Evolutionary conservation across 2,797 vertebrate genomes (phyloP).

Genomic region (Acropternis orthonyx): DNA sequence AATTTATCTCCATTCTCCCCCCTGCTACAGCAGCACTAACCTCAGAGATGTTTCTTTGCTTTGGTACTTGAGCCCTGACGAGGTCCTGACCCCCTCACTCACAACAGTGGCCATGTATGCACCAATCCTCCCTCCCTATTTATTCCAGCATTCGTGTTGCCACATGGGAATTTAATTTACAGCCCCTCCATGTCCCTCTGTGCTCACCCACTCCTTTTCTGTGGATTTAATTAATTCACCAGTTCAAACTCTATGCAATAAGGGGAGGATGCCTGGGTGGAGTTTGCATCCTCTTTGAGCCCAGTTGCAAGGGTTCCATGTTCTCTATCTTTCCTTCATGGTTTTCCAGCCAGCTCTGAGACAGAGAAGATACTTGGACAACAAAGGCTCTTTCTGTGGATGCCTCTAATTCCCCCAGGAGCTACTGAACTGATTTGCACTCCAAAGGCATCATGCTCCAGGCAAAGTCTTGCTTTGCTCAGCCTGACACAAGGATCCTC

Average conservation of each 20-base stretch:
- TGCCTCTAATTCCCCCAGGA: neutral
- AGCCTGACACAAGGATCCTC: rapidly evolving
- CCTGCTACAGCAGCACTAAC: neutral
- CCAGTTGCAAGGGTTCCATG: neutral
- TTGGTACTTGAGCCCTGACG: neutral
- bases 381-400: neutral
- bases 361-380: neutral
- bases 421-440: rapidly evolving
- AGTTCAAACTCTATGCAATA: neutral
- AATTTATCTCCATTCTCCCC: rapidly evolving
- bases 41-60: neutral
- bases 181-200: neutral
- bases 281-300: neutral
- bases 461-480: neutral
- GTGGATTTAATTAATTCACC: neutral
- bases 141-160: neutral
- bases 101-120: neutral
- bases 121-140: neutral
- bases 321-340: neutral
- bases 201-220: neutral
- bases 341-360: neutral
- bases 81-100: neutral
- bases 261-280: neutral
- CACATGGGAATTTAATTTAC: neutral
- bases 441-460: rapidly evolving